Evolutionary conservation across 2,797 vertebrate species (phyloP), one percentile per base, ranked within the genome.

Genomic region (Xenopus petersii): DNA sequence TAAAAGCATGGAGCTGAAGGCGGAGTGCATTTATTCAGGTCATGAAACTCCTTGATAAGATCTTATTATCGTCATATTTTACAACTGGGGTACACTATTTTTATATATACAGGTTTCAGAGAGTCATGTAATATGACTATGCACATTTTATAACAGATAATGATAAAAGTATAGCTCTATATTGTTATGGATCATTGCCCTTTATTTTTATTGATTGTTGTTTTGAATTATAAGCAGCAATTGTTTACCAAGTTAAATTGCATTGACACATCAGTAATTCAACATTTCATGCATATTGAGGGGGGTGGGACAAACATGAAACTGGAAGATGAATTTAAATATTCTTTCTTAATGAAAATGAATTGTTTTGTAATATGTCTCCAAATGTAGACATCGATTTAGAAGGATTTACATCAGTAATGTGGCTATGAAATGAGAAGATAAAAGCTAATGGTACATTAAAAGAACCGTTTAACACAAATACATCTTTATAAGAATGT

Each of bases 371-470:
- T 42, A 65, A 56, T 66, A 66, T 60, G 68, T 51, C 69, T 66
- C 46, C 46, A 59, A 46, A 11, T 71, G 54, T 54, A 75, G 51
- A 70, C 61, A 64, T 60, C 30, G 55, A 33, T 66, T 66, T 71
- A 71, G 30, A 51, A 54, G 56, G 64, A 67, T 67, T 76, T 61
- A 62, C 69, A 61, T 47, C 33, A 56, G 12, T 61, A 66, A 74
- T 62, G 58, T 64, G 61, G 36, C 69, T 33, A 65, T 62, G 64
- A 59, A 77, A 73, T 58, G 54, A n/a, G 11, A 73, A 56, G 15
- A 77, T 73, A 68, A 77, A 77, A 55, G 65, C 36, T 78, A 78
- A 78, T 73, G 49, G 24, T 15, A 69, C 75, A 69, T 78, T 73
- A 69, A 69, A 73, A 51, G 36, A 78, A 73, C 11, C 65, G 64